Percentiles rank a stretch among this genome's conserved stretches.
These are phyloP conservation scores for Hyperoodon ampullatus DNA, from an alignment of 2,113 vertebrate genomes.

Conservation along the genomic window DNA sequence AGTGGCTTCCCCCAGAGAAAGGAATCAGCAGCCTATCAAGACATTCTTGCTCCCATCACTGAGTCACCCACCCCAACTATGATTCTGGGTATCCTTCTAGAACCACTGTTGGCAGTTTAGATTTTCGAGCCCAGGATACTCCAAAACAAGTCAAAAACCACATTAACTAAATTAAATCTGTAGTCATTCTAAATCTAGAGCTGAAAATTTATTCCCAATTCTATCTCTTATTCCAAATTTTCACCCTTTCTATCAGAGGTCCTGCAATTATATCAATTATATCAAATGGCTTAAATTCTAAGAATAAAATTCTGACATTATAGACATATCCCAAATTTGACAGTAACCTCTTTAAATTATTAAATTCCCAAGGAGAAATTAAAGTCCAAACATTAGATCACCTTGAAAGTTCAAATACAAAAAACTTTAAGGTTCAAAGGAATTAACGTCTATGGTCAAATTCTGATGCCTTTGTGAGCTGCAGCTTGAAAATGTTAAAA, in stretches of 20 bases:
- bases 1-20: not conserved
- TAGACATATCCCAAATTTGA: not conserved
- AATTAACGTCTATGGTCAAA: conserved; percentile 10
- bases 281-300: not conserved
- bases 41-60: not conserved
- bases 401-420: not conserved
- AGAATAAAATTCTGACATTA: not conserved
- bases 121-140: not conserved
- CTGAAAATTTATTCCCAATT: not conserved
- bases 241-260: not conserved
- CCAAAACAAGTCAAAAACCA: not conserved
- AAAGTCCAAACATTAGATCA: conserved; percentile 27
- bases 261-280: not conserved
- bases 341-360: not conserved
- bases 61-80: not conserved
- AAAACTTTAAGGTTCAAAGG: not conserved
- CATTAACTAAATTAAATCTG: not conserved
- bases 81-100: not conserved
- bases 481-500: not conserved
- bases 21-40: not conserved
- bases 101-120: not conserved
- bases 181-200: not conserved
- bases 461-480: not conserved
- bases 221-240: not conserved
- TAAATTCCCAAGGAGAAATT: not conserved